phyloP scores from a whole-genome alignment of 2,113 vertebrate genomes.

The Riparia riparia region DNA sequence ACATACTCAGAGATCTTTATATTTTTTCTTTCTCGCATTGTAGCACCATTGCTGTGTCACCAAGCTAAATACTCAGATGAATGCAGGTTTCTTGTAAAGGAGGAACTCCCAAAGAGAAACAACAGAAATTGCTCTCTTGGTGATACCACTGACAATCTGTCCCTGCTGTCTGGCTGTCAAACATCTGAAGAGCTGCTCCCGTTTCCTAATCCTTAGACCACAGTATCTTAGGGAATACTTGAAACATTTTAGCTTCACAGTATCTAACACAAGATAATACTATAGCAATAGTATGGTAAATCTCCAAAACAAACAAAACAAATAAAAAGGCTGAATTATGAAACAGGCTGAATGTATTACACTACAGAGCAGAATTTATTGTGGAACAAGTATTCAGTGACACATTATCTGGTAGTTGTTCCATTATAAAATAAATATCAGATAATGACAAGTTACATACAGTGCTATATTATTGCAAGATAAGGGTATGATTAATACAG shows the following conservation, averaged over 20 bases:
- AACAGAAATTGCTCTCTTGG: background rate
- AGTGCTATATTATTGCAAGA: background rate
- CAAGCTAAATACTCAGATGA: background rate
- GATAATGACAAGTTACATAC: constrained; percentile 34
- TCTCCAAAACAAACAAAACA: background rate
- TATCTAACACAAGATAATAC: background rate
- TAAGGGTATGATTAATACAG: constrained; percentile 22
- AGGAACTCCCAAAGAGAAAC: background rate
- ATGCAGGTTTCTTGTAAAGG: background rate
- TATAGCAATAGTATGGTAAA: background rate
- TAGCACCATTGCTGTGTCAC: background rate
- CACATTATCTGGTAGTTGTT: background rate
- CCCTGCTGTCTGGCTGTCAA: background rate
- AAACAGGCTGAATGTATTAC: background rate
- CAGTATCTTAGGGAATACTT: background rate
- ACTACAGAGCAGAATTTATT: background rate
- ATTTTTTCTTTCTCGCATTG: background rate
- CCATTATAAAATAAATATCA: constrained; percentile 23
- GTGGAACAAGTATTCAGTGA: background rate
- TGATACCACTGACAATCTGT: background rate
- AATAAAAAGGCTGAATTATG: background rate
- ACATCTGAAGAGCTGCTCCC: background rate
- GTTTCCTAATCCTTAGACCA: background rate
- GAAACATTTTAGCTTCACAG: background rate
- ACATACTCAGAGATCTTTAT: background rate